These are phyloP conservation scores for Hystrix cristata DNA, from an alignment of 2,113 vertebrate genomes.

Conservation along the genomic window DNA sequence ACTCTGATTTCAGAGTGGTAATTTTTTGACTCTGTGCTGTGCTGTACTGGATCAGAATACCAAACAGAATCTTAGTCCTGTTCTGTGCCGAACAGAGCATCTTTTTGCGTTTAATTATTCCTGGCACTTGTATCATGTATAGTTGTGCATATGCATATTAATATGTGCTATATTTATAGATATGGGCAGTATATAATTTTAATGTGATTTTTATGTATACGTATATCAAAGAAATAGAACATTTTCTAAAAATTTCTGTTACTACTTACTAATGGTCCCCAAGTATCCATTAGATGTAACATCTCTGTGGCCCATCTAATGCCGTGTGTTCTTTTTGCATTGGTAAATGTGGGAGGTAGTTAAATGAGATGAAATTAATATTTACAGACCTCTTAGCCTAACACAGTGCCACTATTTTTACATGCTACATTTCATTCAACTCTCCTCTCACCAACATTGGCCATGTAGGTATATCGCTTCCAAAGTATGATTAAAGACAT, in stretches of 20 bases:
- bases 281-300: not conserved
- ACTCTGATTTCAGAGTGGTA: slow-evolving; percentile 69
- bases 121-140: not conserved
- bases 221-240: not conserved
- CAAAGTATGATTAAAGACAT: not conserved
- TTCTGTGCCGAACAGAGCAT: not conserved
- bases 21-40: not conserved
- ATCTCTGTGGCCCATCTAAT: slow-evolving; percentile 21
- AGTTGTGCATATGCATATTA: not conserved
- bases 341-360: not conserved
- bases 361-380: slow-evolving; percentile 23
- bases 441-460: not conserved
- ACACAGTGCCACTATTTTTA: not conserved
- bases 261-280: not conserved
- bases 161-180: not conserved
- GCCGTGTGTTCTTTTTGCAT: not conserved
- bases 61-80: not conserved
- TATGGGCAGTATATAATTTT: not conserved
- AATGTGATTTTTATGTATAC: not conserved
- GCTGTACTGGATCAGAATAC: not conserved
- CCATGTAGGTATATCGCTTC: not conserved
- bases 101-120: slow-evolving; percentile 25
- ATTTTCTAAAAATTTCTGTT: not conserved
- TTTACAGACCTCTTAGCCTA: slow-evolving; percentile 28
- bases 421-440: not conserved